phyloP scores from a whole-genome alignment of 2,888 invertebrate genomes.

The Nephrotoma flavescens region DNA sequence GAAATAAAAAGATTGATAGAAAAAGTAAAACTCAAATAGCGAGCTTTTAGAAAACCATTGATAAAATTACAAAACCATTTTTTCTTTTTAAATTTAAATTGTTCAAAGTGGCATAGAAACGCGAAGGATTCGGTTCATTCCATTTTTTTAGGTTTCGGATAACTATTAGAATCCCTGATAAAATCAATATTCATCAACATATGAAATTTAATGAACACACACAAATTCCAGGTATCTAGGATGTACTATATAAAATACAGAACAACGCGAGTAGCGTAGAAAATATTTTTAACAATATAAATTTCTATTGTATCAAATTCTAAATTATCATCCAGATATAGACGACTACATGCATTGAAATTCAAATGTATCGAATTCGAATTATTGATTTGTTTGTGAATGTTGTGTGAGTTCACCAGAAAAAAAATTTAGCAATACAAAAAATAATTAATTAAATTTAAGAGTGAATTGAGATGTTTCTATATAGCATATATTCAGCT shows the following conservation, averaged over 20 bases:
- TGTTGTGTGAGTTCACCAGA: background rate
- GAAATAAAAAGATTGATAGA: too few species aligned
- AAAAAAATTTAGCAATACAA: background rate
- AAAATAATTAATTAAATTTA: background rate
- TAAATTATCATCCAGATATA: background rate
- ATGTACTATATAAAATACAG: background rate
- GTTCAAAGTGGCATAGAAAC: too few species aligned
- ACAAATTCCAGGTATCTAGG: background rate
- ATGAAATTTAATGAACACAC: too few species aligned
- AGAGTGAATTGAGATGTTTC: background rate
- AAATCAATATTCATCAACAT: too few species aligned
- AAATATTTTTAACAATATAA: background rate
- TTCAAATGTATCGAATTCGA: background rate
- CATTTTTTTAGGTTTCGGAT: too few species aligned
- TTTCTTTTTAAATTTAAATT: too few species aligned
- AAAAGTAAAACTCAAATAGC: too few species aligned
- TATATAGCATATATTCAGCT: background rate
- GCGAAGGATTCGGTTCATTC: too few species aligned
- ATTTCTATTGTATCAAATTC: background rate
- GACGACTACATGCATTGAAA: background rate
- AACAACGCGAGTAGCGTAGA: background rate
- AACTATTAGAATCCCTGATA: too few species aligned
- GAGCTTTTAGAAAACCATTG: too few species aligned
- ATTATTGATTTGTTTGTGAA: background rate
- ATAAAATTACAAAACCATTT: too few species aligned